These are phyloP conservation scores for Eupeodes luniger DNA, from an alignment of 2,888 invertebrate genomes.

Conservation along the genomic window DNA sequence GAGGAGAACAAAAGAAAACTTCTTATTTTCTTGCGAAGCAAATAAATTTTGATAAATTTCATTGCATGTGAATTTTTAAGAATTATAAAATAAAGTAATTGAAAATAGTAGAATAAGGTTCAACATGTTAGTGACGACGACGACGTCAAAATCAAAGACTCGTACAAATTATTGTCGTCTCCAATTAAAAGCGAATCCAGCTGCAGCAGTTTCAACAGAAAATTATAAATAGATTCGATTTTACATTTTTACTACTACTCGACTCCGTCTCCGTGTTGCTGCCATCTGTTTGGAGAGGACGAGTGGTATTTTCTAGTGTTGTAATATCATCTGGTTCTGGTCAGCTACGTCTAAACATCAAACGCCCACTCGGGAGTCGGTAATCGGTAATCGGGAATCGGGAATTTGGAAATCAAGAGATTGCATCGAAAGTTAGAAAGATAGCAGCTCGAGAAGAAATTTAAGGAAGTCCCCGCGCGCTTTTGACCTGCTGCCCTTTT, in stretches of 20 bases:
- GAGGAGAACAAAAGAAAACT: slow-evolving; percentile 65
- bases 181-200: slow-evolving; percentile 26
- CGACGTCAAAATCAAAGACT: neutral
- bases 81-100: neutral
- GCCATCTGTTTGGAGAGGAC: slow-evolving; percentile 28
- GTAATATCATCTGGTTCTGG: neutral
- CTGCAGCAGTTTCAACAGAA: slow-evolving; percentile 32
- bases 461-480: slow-evolving; percentile 47
- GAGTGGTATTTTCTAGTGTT: neutral
- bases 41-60: slow-evolving; percentile 20
- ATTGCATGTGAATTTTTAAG: neutral
- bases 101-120: neutral
- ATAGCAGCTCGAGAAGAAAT: no score
- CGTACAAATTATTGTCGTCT: slow-evolving; percentile 10
- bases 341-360: neutral
- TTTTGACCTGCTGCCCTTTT: slow-evolving; percentile 67
- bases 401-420: no score
- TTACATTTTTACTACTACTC: neutral
- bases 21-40: neutral
- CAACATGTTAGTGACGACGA: slow-evolving; percentile 47
- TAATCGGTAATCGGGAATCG: neutral
- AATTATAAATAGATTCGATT: slow-evolving; percentile 66
- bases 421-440: neutral
- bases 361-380: slow-evolving; percentile 18
- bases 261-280: neutral